Evolutionary conservation across 2,888 invertebrate species (phyloP).

Genomic region (Chloromyia formosa): DNA sequence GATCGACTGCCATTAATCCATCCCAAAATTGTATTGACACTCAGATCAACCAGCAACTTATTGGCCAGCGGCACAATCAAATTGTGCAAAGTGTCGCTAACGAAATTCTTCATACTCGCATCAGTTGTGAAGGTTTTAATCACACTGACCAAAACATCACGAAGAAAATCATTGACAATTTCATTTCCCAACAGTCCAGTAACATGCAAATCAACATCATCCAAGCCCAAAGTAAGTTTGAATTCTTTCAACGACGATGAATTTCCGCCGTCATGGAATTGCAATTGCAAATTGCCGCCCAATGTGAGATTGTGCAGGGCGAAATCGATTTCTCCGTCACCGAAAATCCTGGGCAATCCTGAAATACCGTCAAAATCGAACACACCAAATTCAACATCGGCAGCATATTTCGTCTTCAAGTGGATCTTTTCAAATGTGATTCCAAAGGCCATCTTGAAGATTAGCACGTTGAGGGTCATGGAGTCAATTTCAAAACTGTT

Average conservation of each 20-base stretch:
- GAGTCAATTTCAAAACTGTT: constrained; percentile 23
- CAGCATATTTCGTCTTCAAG: constrained; percentile 9
- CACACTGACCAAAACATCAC: neutral
- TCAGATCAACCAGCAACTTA: neutral
- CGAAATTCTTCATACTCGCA: constrained; percentile 3
- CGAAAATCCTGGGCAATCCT: constrained; percentile 1
- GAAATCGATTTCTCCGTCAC: constrained; percentile 8
- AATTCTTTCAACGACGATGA: neutral
- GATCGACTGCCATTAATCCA: constrained; percentile 2
- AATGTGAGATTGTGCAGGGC: constrained; percentile 15
- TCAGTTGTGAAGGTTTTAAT: constrained; percentile 13
- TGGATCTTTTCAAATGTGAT: constrained; percentile 13
- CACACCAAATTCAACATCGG: constrained; percentile 3
- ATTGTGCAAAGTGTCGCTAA: neutral
- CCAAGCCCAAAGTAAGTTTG: constrained; percentile 4
- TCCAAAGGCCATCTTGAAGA: neutral
- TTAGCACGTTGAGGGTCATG: neutral
- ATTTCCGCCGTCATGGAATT: neutral
- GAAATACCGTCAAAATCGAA: neutral
- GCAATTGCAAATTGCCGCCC: neutral
- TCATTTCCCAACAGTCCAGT: constrained; percentile 12
- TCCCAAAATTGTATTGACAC: neutral
- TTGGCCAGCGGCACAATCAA: neutral
- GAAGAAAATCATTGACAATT: constrained; percentile 5
- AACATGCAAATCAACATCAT: constrained; percentile 1